Evolutionary conservation across 2,888 invertebrate genomes (phyloP).

Genomic region (Meteorus colon): DNA sequence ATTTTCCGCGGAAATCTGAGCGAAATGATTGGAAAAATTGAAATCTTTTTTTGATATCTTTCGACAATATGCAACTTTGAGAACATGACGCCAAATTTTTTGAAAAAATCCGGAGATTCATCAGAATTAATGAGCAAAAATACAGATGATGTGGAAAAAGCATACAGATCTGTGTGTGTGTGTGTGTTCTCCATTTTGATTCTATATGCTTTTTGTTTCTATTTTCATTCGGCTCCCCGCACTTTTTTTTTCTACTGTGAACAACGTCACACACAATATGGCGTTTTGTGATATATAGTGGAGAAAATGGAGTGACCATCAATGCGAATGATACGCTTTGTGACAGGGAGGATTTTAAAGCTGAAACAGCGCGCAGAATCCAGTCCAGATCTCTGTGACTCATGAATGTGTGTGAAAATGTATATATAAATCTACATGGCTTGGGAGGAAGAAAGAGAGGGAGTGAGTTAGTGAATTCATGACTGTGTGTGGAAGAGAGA

Average conservation of each 20-base stretch:
- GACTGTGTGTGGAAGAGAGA: background rate
- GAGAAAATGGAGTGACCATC: conserved; percentile 35
- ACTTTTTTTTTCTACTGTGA: background rate
- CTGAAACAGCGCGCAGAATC: conserved; percentile 32
- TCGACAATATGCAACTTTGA: no score
- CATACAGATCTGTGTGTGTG: background rate
- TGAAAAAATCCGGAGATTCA: no score
- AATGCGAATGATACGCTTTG: conserved; percentile 30
- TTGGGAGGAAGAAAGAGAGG: no score
- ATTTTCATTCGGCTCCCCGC: background rate
- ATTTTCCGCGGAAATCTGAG: background rate
- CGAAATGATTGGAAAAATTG: background rate
- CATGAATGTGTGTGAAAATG: conserved; percentile 1
- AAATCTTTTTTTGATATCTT: no score
- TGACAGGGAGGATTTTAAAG: conserved; percentile 25
- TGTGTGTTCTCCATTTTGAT: background rate
- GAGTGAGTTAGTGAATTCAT: no score
- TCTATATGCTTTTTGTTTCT: background rate
- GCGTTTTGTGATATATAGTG: conserved; percentile 16
- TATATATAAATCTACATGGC: background rate
- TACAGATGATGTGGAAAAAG: background rate
- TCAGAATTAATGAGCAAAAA: background rate
- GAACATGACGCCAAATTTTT: no score
- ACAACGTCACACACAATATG: conserved; percentile 28
- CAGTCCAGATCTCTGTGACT: conserved; percentile 17